These are phyloP conservation scores for Gnathonemus echidnorhynchus DNA, from an alignment of 2,113 vertebrate species.

Conservation along the genomic window DNA sequence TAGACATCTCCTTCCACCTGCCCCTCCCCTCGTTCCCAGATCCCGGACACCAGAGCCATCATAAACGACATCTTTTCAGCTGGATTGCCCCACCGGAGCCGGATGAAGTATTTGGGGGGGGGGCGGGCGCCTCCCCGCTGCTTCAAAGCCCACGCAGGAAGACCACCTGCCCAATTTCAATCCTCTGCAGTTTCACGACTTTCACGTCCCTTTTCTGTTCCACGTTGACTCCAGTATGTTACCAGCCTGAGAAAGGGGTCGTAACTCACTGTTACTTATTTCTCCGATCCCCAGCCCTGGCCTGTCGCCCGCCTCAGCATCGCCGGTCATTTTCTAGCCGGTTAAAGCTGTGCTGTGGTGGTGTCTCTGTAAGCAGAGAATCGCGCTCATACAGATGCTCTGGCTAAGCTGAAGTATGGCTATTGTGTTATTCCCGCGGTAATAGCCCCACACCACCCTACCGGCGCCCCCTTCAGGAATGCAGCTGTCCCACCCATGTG, in stretches of 20 bases:
- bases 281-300: neutral
- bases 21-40: neutral
- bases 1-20: conserved; percentile 50
- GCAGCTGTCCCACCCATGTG: neutral
- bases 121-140: neutral
- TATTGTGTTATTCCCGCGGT: neutral
- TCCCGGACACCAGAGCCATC: conserved; percentile 30
- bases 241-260: neutral
- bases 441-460: neutral
- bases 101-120: neutral
- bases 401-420: neutral
- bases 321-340: neutral
- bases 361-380: neutral
- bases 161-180: neutral
- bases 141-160: neutral
- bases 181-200: neutral
- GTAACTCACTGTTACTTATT: neutral
- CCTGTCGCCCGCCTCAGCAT: neutral
- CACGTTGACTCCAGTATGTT: neutral
- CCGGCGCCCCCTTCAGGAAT: neutral
- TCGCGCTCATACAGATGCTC: neutral
- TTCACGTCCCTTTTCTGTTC: neutral
- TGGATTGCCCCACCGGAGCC: neutral
- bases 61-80: neutral
- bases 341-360: neutral